Conservation (phyloP, 2,888 invertebrate species). For the Cerceris ruficornis region DNA sequence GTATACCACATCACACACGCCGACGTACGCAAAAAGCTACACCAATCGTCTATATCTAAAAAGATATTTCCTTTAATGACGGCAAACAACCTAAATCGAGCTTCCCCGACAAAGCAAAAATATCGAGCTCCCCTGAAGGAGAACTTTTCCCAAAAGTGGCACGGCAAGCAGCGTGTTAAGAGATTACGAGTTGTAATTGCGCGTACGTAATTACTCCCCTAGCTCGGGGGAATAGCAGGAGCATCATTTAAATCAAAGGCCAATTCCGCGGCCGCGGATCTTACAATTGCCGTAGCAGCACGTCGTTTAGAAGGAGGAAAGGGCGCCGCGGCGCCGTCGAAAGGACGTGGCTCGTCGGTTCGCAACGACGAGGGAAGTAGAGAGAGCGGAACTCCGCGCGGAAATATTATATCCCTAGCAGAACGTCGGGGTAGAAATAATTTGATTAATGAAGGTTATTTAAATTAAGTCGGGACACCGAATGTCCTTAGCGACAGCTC, state of each 20-base stretch:
- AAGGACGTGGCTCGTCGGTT: conserved; percentile 34
- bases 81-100: no score
- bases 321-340: conserved; percentile 15
- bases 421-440: conserved; percentile 45
- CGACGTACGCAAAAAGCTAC: no score
- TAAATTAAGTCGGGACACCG: conserved; percentile 59
- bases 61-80: no score
- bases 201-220: not conserved
- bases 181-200: conserved; percentile 37
- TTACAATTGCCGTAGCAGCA: conserved; percentile 31
- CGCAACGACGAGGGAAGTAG: conserved; percentile 10
- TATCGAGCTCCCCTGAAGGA: no score
- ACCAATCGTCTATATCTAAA: no score
- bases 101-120: no score
- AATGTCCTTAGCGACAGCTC: conserved; percentile 48
- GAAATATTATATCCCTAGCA: conserved; percentile 54
- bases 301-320: conserved; percentile 28
- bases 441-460: conserved; percentile 69
- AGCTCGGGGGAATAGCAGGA: conserved; percentile 15
- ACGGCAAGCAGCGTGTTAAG: conserved; percentile 10
- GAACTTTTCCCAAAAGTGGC: not conserved
- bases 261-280: conserved; percentile 34
- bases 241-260: conserved; percentile 35
- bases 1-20: no score
- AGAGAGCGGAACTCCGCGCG: conserved; percentile 25